These are phyloP conservation scores for Sitodiplosis mosellana DNA, from an alignment of 1,140 invertebrate genomes.

Conservation along the genomic window DNA sequence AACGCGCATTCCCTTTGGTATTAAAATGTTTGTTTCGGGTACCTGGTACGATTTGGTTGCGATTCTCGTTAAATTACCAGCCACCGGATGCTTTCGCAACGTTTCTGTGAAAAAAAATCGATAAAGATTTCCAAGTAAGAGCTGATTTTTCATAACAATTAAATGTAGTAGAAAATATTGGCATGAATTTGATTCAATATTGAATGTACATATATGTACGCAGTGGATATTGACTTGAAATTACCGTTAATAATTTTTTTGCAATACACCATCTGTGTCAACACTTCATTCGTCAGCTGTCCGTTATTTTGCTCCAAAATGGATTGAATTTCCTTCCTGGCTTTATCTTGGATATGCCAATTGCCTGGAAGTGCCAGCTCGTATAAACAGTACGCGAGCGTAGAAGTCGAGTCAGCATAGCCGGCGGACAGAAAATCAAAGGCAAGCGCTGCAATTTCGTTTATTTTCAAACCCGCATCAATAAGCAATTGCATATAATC, in stretches of 20 bases:
- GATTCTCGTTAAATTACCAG: slow-evolving; percentile 25
- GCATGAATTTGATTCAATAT: no score
- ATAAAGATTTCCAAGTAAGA: slow-evolving; percentile 15
- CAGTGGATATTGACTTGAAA: no score
- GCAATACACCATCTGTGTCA: slow-evolving; percentile 22
- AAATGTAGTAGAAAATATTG: no score
- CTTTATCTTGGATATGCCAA: slow-evolving; percentile 26
- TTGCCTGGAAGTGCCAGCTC: slow-evolving; percentile 11
- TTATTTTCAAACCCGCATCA: slow-evolving; percentile 13
- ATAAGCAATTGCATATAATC: slow-evolving; percentile 26
- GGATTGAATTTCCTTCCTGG: slow-evolving; percentile 12
- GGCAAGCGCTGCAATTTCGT: slow-evolving; percentile 18
- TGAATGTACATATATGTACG: no score
- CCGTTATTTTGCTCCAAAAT: slow-evolving; percentile 2
- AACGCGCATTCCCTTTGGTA: slow-evolving; percentile 20
- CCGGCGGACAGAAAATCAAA: slow-evolving; percentile 22
- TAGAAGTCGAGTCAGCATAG: slow-evolving; percentile 20
- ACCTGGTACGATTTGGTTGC: slow-evolving; percentile 21
- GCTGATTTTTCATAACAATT: not conserved
- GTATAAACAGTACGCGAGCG: slow-evolving; percentile 27
- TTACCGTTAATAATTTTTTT: slow-evolving; percentile 9
- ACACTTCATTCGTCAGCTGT: slow-evolving; percentile 17
- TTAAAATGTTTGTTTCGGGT: slow-evolving; percentile 24
- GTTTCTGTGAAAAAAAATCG: slow-evolving; percentile 25
- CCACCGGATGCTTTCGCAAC: slow-evolving; percentile 32